Evolutionary conservation across 2,113 vertebrate species (phyloP).

Genomic region (Ailurus styani): DNA sequence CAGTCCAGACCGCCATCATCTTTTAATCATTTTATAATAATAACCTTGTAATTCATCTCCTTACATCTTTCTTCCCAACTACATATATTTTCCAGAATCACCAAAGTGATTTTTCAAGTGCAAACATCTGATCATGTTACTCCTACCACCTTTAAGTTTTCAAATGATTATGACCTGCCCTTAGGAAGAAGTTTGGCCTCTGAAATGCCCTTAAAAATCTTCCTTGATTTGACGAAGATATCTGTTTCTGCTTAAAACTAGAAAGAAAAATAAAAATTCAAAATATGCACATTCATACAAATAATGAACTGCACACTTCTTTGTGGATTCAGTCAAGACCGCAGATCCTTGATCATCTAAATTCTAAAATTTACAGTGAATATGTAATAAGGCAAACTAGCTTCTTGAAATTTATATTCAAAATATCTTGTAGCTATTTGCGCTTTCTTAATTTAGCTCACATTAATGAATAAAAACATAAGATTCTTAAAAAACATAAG

Average conservation of each 20-base stretch:
- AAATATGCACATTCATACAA: background rate
- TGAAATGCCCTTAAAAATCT: background rate
- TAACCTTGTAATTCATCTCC: background rate
- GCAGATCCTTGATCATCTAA: background rate
- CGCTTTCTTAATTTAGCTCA: background rate
- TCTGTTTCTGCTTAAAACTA: background rate
- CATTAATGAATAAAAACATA: background rate
- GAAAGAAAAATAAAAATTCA: background rate
- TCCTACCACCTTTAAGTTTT: background rate
- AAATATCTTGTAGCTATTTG: background rate
- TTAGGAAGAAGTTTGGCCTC: background rate
- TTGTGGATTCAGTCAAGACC: background rate
- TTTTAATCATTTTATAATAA: background rate
- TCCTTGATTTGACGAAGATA: background rate
- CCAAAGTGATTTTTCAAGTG: background rate
- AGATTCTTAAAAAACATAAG: background rate
- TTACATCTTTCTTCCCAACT: background rate
- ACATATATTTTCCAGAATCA: background rate
- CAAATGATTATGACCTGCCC: background rate
- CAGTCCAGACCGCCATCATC: background rate
- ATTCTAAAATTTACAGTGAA: background rate
- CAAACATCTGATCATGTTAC: background rate
- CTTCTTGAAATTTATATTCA: background rate
- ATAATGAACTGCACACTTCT: background rate
- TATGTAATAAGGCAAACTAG: background rate